Evolutionary conservation across 2,797 vertebrate genomes (phyloP).

Genomic region (Hippopotamyrus pictus): DNA sequence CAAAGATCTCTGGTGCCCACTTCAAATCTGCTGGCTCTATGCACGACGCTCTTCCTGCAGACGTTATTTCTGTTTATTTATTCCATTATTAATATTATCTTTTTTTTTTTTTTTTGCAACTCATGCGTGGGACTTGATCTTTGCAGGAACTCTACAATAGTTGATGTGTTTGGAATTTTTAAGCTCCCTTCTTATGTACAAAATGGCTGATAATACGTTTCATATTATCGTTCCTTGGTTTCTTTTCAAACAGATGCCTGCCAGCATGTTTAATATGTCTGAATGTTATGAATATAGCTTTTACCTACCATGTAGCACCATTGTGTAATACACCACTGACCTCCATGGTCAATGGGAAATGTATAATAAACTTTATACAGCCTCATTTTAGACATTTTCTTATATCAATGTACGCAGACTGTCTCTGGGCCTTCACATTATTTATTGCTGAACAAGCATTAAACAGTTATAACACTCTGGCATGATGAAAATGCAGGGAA

Average conservation of each 20-base stretch:
- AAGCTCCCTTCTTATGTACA: slow-evolving; percentile 18
- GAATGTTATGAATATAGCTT: slow-evolving; percentile 48
- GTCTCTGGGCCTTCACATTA: neutral
- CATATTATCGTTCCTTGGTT: slow-evolving; percentile 8
- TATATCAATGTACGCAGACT: neutral
- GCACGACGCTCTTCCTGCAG: slow-evolving; percentile 29
- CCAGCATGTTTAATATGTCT: slow-evolving; percentile 45
- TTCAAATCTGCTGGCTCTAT: neutral
- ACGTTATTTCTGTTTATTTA: slow-evolving; percentile 32
- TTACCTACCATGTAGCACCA: slow-evolving; percentile 48
- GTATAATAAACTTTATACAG: slow-evolving; percentile 53
- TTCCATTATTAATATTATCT: neutral
- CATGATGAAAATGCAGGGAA: neutral
- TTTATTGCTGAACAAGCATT: neutral
- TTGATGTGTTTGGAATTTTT: neutral
- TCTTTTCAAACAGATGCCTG: slow-evolving; percentile 37
- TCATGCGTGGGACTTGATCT: slow-evolving; percentile 13
- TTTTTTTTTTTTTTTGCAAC: neutral
- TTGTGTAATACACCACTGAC: slow-evolving; percentile 39
- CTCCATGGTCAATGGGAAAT: slow-evolving; percentile 40
- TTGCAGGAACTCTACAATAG: slow-evolving; percentile 25
- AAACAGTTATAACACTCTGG: neutral
- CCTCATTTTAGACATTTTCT: slow-evolving; percentile 11
- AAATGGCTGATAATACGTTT: slow-evolving; percentile 21
- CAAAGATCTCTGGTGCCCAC: slow-evolving; percentile 21